Evolutionary conservation across 2,888 invertebrate genomes (phyloP), one percentile per base, ranked within the genome.

Genomic region (Volucella zonaria): DNA sequence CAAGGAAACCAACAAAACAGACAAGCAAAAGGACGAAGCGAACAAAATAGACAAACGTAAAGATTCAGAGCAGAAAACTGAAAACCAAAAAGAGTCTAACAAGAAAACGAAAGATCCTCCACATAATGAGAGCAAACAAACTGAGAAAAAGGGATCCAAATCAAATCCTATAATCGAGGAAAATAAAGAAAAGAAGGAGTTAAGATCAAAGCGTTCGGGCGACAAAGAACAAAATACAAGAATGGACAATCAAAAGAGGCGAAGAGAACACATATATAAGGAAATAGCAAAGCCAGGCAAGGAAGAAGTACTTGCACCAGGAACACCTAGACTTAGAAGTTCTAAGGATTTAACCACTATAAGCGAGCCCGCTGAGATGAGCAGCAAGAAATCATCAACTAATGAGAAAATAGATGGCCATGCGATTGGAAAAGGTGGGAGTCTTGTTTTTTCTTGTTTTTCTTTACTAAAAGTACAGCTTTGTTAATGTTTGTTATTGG

Each of bases 261-360:
- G 45, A 47, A 18, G 31, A 38, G 38, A 31, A 15, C 11, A 3
- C 11, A 52, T 31, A 49, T 40, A 56, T 1, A 47, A 18, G 15
- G 8, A 42, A 12, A 3, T 10, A 12, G 11, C 40, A 8, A 23
- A 18, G 14, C 6, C 1, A 12, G 66, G 23, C 8, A 18, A 11
- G 15, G 52, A 43, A 2, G 62, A 62, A n/a, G 31, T 15, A 18
- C 62, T 51, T n/a, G 6, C 42, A 11, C 15, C 54, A 1, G 59
- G 79, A 12, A 23, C 43, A 11, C 76, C 75, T 1, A 62, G 81
- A 2, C 75, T 81, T 10, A 51, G 52, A 51, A 81, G 76, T 45
- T 9, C 6, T 9, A n/a, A 40, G 10, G 58, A 75, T 8, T 1
- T 23, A 1, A 12, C 45, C 9, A 4, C 15, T 11, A 12, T 18